Evolutionary conservation across 1,140 invertebrate genomes (phyloP).

Genomic region (Habropoda laboriosa): DNA sequence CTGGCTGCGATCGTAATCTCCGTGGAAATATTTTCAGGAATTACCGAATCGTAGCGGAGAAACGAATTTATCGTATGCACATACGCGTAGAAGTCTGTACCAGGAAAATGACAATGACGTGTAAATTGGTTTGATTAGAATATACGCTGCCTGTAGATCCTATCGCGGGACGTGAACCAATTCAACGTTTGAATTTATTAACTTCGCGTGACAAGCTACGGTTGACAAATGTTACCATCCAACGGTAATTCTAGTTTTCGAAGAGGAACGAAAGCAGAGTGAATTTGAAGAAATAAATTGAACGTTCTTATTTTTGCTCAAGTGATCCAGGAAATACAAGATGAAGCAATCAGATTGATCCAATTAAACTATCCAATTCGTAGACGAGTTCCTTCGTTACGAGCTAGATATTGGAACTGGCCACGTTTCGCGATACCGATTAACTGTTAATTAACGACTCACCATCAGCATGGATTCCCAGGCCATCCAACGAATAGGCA

Average conservation of each 20-base stretch:
- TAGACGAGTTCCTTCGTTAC: not conserved
- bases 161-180: too few species aligned
- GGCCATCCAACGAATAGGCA: slow-evolving; percentile 89
- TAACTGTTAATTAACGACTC: slow-evolving; percentile 67
- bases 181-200: too few species aligned
- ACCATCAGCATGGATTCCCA: slow-evolving; percentile 88
- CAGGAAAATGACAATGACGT: not conserved
- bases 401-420: not conserved
- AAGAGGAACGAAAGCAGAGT: too few species aligned
- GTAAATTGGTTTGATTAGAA: not conserved
- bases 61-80: not conserved
- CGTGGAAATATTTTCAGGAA: not conserved
- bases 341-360: not conserved
- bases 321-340: not conserved
- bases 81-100: too few species aligned
- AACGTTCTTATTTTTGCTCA: not conserved
- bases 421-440: not conserved
- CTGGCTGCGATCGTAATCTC: not conserved
- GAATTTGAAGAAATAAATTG: not conserved
- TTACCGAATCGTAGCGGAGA: not conserved
- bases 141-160: too few species aligned
- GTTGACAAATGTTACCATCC: too few species aligned
- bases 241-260: too few species aligned
- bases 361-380: not conserved
- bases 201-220: too few species aligned